phyloP scores from a whole-genome alignment of 37 sponge, comb jelly and placozoan genomes.

The Hormiphora californensis region DNA sequence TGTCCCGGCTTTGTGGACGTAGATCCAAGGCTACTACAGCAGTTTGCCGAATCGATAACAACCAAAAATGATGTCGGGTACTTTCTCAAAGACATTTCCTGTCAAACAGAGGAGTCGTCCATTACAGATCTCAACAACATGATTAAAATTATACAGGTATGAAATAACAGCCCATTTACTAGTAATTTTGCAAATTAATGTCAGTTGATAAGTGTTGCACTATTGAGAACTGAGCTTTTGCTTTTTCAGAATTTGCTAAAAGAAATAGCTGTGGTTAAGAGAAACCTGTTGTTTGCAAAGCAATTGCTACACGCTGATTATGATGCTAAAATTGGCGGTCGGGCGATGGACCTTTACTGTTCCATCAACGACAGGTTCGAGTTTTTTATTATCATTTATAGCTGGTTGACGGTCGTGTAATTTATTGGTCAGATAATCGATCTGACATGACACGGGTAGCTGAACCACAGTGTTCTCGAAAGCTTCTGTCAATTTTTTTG shows the following conservation, averaged over 20 bases:
- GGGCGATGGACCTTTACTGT: constrained; percentile 50
- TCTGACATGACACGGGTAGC: too few relatives aligned
- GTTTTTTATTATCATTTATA: too few relatives aligned
- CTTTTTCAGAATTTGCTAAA: constrained; percentile 16
- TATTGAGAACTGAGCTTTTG: not conserved
- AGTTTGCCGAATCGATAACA: constrained; percentile 48
- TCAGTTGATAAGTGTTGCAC: not conserved
- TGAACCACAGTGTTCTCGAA: too few relatives aligned
- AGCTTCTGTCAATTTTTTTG: too few relatives aligned
- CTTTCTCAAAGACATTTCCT: constrained; percentile 34
- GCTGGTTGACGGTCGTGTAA: too few relatives aligned
- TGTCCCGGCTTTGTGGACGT: constrained; percentile 50
- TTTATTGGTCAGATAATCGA: too few relatives aligned
- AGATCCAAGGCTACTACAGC: constrained; percentile 21
- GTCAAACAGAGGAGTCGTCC: constrained; percentile 31
- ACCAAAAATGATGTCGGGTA: constrained; percentile 49
- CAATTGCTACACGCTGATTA: constrained; percentile 43
- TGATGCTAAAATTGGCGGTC: constrained; percentile 52
- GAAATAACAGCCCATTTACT: too few relatives aligned
- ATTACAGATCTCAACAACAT: constrained; percentile 39
- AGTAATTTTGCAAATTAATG: not conserved
- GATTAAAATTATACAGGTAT: constrained; percentile 51
- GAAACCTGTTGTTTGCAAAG: constrained; percentile 32
- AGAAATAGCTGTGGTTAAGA: constrained; percentile 47
- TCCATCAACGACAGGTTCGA: constrained; percentile 34